Conservation (phyloP, 1,140 invertebrate species). For the Hetaerina americana region DNA sequence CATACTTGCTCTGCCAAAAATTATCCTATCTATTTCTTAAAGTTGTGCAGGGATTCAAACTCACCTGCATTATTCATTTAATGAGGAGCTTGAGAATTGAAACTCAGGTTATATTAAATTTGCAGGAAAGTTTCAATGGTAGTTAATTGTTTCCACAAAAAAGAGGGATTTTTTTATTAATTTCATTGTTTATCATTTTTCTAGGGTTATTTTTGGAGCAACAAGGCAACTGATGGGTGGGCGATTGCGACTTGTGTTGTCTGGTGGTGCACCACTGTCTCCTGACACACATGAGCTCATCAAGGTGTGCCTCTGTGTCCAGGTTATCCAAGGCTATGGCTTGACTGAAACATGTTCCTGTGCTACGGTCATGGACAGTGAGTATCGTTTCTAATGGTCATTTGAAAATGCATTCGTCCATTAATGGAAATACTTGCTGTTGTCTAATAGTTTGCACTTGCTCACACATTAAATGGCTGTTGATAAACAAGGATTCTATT, state of each 20-base stretch:
- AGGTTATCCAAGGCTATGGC: constrained; percentile 90
- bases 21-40: no score
- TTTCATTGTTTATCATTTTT: constrained; percentile 20
- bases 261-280: constrained; percentile 90
- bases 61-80: no score
- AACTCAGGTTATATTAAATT: constrained; percentile 6
- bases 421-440: no score
- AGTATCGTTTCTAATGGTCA: constrained; percentile 26
- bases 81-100: no score
- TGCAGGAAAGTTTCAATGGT: no score
- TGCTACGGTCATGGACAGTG: constrained; percentile 77
- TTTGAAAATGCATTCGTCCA: no score
- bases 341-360: constrained; percentile 93
- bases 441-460: no score
- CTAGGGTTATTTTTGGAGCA: constrained; percentile 58
- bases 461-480: no score
- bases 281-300: constrained; percentile 92
- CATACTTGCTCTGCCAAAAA: no score
- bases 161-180: constrained; percentile 3
- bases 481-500: no score
- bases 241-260: constrained; percentile 68
- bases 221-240: constrained; percentile 77
- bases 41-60: no score
- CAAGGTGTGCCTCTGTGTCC: constrained; percentile 81
- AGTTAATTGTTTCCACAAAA: no score